phyloP scores from a whole-genome alignment of 2,113 vertebrate genomes.

The Origma solitaria region DNA sequence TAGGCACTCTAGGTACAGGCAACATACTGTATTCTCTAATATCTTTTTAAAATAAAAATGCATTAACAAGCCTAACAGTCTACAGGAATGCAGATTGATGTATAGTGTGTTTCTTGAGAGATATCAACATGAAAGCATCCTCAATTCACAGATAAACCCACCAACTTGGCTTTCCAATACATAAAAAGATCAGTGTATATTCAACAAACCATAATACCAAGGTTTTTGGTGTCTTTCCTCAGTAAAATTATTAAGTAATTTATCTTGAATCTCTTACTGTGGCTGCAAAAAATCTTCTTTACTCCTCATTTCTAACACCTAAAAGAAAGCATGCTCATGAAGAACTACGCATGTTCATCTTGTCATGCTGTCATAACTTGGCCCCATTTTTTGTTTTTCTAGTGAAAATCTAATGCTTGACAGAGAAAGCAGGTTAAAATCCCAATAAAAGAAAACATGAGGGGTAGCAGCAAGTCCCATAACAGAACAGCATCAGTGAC shows the following conservation, averaged over 20 bases:
- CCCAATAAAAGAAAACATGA: background rate
- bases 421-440: background rate
- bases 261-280: background rate
- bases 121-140: background rate
- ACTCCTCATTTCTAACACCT: background rate
- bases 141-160: background rate
- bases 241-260: background rate
- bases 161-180: background rate
- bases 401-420: background rate
- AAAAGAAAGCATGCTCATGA: background rate
- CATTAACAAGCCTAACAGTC: background rate
- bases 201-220: background rate
- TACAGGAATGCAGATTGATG: background rate
- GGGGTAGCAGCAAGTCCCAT: background rate
- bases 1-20: background rate
- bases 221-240: background rate
- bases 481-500: background rate
- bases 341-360: background rate
- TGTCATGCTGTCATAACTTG: rapidly evolving
- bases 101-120: background rate
- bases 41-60: background rate
- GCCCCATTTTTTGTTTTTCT: background rate
- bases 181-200: background rate
- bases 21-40: background rate
- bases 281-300: background rate